Conservation (phyloP, 2,113 vertebrate species). For the Grallaria varia region DNA sequence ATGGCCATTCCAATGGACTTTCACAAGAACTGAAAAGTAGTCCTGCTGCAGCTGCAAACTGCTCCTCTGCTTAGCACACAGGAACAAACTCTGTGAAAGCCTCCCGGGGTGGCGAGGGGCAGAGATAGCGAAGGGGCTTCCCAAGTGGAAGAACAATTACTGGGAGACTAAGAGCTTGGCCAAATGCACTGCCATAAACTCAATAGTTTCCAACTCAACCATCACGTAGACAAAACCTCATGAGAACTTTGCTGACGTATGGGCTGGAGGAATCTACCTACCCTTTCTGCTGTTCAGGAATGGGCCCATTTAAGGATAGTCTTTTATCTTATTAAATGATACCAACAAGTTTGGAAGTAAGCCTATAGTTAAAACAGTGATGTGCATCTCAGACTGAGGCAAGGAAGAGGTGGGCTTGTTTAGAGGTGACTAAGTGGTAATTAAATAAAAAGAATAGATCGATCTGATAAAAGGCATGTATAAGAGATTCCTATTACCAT, state of each 20-base stretch:
- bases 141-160: not conserved
- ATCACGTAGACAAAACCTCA: not conserved
- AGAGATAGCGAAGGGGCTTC: not conserved
- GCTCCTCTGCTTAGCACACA: not conserved
- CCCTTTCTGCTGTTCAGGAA: not conserved
- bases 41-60: not conserved
- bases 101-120: accelerated
- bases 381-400: not conserved
- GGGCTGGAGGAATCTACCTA: not conserved
- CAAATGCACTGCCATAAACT: not conserved
- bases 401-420: not conserved
- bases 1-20: not conserved
- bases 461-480: not conserved
- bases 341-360: not conserved
- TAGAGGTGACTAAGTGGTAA: not conserved
- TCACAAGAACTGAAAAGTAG: not conserved
- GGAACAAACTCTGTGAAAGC: not conserved
- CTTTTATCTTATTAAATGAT: not conserved
- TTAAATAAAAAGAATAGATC: not conserved
- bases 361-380: not conserved
- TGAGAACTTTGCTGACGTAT: not conserved
- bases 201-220: not conserved
- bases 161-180: not conserved
- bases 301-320: not conserved
- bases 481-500: not conserved